phyloP scores from a whole-genome alignment of 2,888 invertebrate species.

The Drosophila parthenogenetica region DNA sequence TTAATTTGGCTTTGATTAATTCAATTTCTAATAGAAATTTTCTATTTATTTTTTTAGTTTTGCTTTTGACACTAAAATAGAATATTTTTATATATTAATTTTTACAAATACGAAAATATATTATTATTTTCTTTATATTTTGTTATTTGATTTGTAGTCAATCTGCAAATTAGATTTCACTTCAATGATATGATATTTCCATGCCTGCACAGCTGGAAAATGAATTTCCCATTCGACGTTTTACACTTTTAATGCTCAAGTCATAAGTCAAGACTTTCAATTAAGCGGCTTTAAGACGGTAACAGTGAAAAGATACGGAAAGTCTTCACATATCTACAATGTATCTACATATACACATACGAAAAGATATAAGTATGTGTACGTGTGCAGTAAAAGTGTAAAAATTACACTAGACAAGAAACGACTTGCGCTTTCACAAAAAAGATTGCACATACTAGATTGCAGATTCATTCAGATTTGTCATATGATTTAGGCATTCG shows the following conservation, averaged over 20 bases:
- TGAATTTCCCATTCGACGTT: conserved; percentile 47
- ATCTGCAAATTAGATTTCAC: conserved; percentile 50
- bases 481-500: conserved; percentile 27
- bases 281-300: conserved; percentile 73
- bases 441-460: conserved; percentile 33
- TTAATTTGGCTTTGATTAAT: conserved; percentile 3
- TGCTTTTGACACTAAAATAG: conserved; percentile 6
- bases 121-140: background rate
- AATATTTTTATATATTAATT: background rate
- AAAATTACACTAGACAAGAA: conserved; percentile 64
- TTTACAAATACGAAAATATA: background rate
- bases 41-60: conserved; percentile 2
- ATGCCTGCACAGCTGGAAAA: conserved; percentile 50
- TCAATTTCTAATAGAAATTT: too few species aligned
- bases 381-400: conserved; percentile 69
- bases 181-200: conserved; percentile 37
- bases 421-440: conserved; percentile 77
- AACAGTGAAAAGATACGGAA: conserved; percentile 68
- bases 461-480: conserved; percentile 36
- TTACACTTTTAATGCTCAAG: conserved; percentile 38
- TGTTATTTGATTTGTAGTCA: conserved; percentile 5
- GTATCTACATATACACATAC: conserved; percentile 24
- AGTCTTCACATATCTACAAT: conserved; percentile 31
- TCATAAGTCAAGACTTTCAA: conserved; percentile 80
- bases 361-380: conserved; percentile 33